phyloP scores from a whole-genome alignment of 2,113 vertebrate genomes.

The Oreochromis niloticus region DNA sequence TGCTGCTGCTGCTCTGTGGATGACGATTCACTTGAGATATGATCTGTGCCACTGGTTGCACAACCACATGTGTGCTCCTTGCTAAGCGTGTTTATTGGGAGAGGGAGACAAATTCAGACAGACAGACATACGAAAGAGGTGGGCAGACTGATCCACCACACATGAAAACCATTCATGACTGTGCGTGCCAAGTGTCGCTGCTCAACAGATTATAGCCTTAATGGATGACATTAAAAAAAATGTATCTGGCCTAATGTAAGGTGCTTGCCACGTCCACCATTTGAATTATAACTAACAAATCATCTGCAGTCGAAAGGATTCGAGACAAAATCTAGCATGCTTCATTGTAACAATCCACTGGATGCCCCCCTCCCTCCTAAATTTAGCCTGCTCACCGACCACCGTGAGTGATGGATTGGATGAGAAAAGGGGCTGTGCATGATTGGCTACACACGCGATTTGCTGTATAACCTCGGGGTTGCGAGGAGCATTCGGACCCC shows the following conservation, averaged over 20 bases:
- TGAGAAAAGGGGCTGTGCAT: slow-evolving; percentile 29
- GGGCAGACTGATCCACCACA: neutral
- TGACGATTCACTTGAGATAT: slow-evolving; percentile 23
- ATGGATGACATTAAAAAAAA: slow-evolving; percentile 1
- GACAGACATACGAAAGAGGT: slow-evolving; percentile 12
- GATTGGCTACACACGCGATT: slow-evolving; percentile 36
- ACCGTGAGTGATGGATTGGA: slow-evolving; percentile 43
- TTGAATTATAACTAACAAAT: neutral
- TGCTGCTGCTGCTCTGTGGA: neutral
- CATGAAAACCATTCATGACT: slow-evolving; percentile 3
- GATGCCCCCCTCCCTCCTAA: neutral
- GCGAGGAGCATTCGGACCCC: slow-evolving; percentile 13
- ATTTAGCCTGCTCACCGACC: slow-evolving; percentile 20
- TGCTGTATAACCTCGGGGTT: slow-evolving; percentile 35
- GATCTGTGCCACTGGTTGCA: slow-evolving; percentile 57
- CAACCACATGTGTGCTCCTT: slow-evolving; percentile 1
- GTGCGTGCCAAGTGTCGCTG: slow-evolving; percentile 14
- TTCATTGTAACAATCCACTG: neutral
- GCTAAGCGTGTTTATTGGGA: neutral
- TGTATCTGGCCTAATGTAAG: neutral
- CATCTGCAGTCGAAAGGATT: neutral
- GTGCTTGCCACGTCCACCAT: neutral
- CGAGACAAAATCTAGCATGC: neutral
- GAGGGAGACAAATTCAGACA: neutral
- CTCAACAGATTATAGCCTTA: slow-evolving; percentile 13